These are phyloP conservation scores for Hirtodrosophila histrioides DNA, from an alignment of 2,888 invertebrate species.

Conservation along the genomic window DNA sequence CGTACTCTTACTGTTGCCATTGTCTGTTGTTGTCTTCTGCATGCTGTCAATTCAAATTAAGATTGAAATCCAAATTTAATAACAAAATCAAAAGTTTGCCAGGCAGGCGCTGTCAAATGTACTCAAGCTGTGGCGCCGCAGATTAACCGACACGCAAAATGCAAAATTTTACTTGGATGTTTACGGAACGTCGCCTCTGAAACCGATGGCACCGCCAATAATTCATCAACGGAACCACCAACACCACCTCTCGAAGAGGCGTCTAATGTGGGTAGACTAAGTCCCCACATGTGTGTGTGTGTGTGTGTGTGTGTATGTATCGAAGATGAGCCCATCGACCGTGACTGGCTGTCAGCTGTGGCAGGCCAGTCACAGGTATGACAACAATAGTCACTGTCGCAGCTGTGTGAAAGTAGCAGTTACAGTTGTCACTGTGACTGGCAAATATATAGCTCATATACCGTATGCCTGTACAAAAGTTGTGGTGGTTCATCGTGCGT, in stretches of 20 bases:
- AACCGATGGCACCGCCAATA: slow-evolving; percentile 35
- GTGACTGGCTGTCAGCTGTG: too few species aligned
- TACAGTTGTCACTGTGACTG: too few species aligned
- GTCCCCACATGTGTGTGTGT: too few species aligned
- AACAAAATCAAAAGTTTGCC: slow-evolving; percentile 18
- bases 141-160: slow-evolving; percentile 37
- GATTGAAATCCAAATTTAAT: slow-evolving; percentile 27
- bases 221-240: slow-evolving; percentile 43
- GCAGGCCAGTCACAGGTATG: too few species aligned
- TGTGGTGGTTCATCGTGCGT: too few species aligned
- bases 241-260: slow-evolving; percentile 5
- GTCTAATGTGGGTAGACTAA: too few species aligned
- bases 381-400: too few species aligned
- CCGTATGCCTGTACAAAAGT: too few species aligned
- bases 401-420: too few species aligned
- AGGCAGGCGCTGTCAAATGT: slow-evolving; percentile 21
- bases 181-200: slow-evolving; percentile 40
- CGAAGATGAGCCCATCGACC: too few species aligned
- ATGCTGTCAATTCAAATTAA: slow-evolving; percentile 31
- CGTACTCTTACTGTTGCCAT: background rate
- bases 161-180: slow-evolving; percentile 30
- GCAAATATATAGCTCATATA: too few species aligned
- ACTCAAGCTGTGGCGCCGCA: background rate
- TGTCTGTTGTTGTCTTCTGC: slow-evolving; percentile 2
- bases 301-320: too few species aligned